Conservation (phyloP, 35 echinoderm and acorn worm species). For the Diadema setosum region DNA sequence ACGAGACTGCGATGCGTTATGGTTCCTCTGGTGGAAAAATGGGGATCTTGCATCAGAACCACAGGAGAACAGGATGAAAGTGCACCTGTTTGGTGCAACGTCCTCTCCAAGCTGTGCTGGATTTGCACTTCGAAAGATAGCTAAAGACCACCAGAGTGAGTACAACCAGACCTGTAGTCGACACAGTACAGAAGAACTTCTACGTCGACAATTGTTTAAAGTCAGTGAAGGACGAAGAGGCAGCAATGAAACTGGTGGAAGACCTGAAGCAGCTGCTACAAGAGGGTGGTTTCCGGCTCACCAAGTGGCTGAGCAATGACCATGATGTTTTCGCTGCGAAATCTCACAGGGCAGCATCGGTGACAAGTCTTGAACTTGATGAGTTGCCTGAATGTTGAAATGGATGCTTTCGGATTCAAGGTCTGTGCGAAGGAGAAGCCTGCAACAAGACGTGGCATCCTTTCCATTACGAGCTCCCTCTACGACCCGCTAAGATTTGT, state of each 20-base stretch:
- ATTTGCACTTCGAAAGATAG: constrained; percentile 35
- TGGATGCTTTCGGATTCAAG: background rate
- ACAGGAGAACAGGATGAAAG: constrained; percentile 25
- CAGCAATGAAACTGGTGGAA: constrained; percentile 41
- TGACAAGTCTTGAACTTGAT: constrained; percentile 42
- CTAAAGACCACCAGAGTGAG: background rate
- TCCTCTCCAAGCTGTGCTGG: constrained; percentile 42
- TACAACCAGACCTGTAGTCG: background rate
- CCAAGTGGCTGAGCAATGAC: constrained; percentile 71
- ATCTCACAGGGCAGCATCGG: constrained; percentile 43
- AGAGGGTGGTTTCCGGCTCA: constrained; percentile 54
- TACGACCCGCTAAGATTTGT: constrained; percentile 49
- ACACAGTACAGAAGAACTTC: constrained; percentile 52
- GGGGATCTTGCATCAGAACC: background rate
- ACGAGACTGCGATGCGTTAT: constrained; percentile 8
- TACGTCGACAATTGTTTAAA: constrained; percentile 65
- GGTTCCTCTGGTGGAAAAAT: constrained; percentile 61
- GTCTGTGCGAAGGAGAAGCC: background rate
- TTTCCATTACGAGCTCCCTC: constrained; percentile 28
- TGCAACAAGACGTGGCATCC: constrained; percentile 21
- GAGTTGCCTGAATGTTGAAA: constrained; percentile 46
- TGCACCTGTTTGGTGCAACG: constrained; percentile 45
- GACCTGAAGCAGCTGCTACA: constrained; percentile 4
- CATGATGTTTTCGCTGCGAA: constrained; percentile 43
- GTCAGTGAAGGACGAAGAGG: constrained; percentile 45